A percentile compares a stretch with the other conserved stretches of the same genome.
Conservation (phyloP, 2,888 invertebrate species). For the Trichopoda pennipes region DNA sequence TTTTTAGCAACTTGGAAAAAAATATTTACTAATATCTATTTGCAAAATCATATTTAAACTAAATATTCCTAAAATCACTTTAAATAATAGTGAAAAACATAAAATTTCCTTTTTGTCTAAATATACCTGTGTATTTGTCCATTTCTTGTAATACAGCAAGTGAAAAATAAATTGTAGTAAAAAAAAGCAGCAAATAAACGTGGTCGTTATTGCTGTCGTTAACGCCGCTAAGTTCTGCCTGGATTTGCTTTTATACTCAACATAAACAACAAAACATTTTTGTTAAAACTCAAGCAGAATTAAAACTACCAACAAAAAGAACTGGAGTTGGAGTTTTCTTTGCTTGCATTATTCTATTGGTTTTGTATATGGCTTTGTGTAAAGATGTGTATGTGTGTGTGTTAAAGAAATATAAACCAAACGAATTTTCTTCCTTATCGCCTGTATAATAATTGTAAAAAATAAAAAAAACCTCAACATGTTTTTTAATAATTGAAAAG, state of each 20-base stretch:
- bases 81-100: constrained; percentile 20
- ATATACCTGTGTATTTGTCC: constrained; percentile 14
- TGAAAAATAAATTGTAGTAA: constrained; percentile 21
- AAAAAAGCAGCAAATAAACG: neutral
- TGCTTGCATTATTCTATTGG: neutral
- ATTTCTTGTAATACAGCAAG: constrained; percentile 16
- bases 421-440: constrained; percentile 15
- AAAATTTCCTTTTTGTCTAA: constrained; percentile 17
- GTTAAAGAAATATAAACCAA: neutral
- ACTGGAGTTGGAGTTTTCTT: constrained; percentile 38
- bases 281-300: constrained; percentile 1
- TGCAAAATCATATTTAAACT: too few relatives aligned
- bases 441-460: constrained; percentile 7
- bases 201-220: too few relatives aligned
- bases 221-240: too few relatives aligned
- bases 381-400: constrained; percentile 8
- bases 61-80: neutral
- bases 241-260: constrained; percentile 3
- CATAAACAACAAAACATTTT: constrained; percentile 15
- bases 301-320: constrained; percentile 15
- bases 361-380: constrained; percentile 12
- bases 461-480: neutral
- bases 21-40: neutral
- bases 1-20: neutral
- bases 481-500: constrained; percentile 14